Conservation (phyloP, 2,797 vertebrate species). For the Enteromius unitaeniatus region DNA sequence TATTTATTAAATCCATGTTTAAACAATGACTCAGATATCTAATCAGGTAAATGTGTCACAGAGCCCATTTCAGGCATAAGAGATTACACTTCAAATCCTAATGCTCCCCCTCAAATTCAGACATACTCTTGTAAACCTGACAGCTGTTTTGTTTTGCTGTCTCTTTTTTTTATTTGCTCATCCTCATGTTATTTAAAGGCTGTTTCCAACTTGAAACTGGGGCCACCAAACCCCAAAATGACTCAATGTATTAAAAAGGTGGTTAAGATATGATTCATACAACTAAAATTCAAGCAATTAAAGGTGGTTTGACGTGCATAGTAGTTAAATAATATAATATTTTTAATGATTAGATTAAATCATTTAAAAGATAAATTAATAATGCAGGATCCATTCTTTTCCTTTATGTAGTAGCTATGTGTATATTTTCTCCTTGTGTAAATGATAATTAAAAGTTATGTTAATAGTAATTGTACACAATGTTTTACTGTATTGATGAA, state of each 20-base stretch:
- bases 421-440: neutral
- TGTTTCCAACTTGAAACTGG: neutral
- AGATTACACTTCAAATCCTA: constrained; percentile 10
- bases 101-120: constrained; percentile 4
- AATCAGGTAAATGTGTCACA: constrained; percentile 10
- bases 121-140: neutral
- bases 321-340: too few species aligned
- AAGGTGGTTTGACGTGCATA: too few species aligned
- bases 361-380: too few species aligned
- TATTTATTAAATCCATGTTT: constrained; percentile 19
- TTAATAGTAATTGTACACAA: too few species aligned
- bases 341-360: too few species aligned
- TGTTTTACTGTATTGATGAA: too few species aligned
- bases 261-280: neutral
- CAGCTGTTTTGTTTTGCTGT: neutral
- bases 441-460: neutral
- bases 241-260: neutral
- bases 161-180: neutral
- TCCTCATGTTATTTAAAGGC: neutral
- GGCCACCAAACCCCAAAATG: neutral
- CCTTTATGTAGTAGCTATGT: neutral
- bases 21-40: constrained; percentile 2
- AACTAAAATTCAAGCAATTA: neutral
- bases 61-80: neutral
- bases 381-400: neutral